phyloP scores from a whole-genome alignment of 2,888 invertebrate genomes.

The Idaea straminata region DNA sequence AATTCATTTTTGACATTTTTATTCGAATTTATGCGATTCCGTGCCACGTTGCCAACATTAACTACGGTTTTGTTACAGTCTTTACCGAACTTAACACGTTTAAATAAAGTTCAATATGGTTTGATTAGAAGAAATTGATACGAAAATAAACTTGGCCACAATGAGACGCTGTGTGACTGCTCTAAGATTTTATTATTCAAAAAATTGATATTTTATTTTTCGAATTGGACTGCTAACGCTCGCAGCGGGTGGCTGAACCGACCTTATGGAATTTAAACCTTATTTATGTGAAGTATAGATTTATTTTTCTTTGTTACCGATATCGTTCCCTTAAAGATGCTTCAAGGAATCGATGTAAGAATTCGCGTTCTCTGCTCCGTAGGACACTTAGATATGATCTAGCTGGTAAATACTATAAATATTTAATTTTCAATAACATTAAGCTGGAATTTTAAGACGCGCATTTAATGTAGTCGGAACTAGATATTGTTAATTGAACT shows the following conservation, averaged over 20 bases:
- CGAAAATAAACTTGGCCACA: slow-evolving; percentile 41
- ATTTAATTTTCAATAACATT: neutral
- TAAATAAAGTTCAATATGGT: slow-evolving; percentile 46
- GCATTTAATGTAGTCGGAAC: neutral
- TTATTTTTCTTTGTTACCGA: slow-evolving; percentile 33
- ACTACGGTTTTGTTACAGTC: neutral
- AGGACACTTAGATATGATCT: slow-evolving; percentile 62
- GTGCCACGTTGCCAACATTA: neutral
- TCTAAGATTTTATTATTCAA: slow-evolving; percentile 77
- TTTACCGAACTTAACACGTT: slow-evolving; percentile 31
- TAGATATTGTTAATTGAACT: neutral
- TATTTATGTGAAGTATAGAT: slow-evolving; percentile 36
- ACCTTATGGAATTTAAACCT: slow-evolving; percentile 37
- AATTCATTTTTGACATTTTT: slow-evolving; percentile 78
- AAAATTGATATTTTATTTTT: slow-evolving; percentile 78
- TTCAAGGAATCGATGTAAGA: slow-evolving; percentile 65
- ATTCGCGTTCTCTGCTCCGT: slow-evolving; percentile 58
- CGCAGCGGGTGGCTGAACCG: slow-evolving; percentile 63
- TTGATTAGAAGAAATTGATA: slow-evolving; percentile 24
- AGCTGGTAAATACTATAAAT: slow-evolving; percentile 35
- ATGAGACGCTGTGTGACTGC: slow-evolving; percentile 67
- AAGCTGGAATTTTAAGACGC: neutral
- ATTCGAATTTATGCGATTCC: slow-evolving; percentile 73
- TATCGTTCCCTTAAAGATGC: slow-evolving; percentile 48
- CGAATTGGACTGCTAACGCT: slow-evolving; percentile 71